Conservation (phyloP, 2,797 vertebrate species). For the Lepilemur septentrionalis region DNA sequence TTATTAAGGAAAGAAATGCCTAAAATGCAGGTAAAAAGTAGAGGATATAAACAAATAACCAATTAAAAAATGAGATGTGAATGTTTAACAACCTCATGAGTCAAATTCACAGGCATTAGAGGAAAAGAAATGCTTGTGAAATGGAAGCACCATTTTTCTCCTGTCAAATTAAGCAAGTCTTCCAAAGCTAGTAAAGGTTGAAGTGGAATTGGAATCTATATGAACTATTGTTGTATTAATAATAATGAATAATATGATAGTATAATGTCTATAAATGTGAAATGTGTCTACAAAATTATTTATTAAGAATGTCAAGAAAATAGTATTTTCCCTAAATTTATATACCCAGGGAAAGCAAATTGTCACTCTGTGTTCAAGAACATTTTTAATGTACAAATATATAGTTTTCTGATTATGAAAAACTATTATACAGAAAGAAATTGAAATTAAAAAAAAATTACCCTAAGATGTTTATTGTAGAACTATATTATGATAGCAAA, state of each 20-base stretch:
- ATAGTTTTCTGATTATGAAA: background rate
- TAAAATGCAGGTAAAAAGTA: background rate
- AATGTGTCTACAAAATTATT: background rate
- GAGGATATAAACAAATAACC: background rate
- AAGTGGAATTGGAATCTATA: background rate
- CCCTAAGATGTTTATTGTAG: background rate
- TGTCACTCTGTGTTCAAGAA: background rate
- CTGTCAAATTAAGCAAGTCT: background rate
- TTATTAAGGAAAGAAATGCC: background rate
- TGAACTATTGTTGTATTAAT: background rate
- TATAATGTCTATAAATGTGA: background rate
- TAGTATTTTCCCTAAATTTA: background rate
- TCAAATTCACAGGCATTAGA: background rate
- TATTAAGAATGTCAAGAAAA: background rate
- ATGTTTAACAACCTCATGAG: background rate
- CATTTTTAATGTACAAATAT: background rate
- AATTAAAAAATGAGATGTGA: background rate
- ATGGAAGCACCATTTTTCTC: background rate
- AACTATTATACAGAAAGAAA: background rate
- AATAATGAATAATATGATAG: background rate
- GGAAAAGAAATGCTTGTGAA: background rate
- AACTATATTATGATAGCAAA: background rate
- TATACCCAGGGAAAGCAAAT: background rate
- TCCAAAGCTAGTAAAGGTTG: background rate
- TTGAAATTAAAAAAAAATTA: conserved; percentile 5